Evolutionary conservation across 2,888 invertebrate genomes (phyloP), one percentile per base, ranked within the genome.

Genomic region (Drosophila bunnanda): DNA sequence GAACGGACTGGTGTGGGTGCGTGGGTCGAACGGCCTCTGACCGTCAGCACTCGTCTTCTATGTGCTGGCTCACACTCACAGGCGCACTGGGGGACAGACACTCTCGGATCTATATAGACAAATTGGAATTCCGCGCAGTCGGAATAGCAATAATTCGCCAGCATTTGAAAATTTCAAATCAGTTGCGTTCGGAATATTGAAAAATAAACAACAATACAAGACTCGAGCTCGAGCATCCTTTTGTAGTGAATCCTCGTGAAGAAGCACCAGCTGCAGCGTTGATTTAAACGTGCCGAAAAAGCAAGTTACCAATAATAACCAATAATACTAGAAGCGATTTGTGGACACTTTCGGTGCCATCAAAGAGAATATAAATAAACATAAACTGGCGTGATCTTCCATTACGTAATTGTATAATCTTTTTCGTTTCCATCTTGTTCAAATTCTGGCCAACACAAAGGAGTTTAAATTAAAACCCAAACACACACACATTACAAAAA

Each of bases 151-250:
- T 89, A 90, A 90, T 90, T 89, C 77, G 90, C 87, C 82, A 90
- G 89, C 78, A 81, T 82, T 88, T 87, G 78, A 83, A 90, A 89
- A 79, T 79, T 84, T 90, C 43, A 89, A 86, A 90, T 91, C 91
- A 92, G 92, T 92, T 92, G 92, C 92, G 92, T 92, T 92, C 92
- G 92, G 92, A 92, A 92, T 92, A 91, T 92, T 92, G 92, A 91
- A 91, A 92, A 90, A 91, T 91, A 90, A 91, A 92, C 92, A 91
- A 91, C 92, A 78, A 79, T 68, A 58, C 5, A 74, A 78, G 66
- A 84, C 79, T 88, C 82, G 76, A 79, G 72, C 59, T 69, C 70
- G 70, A 77, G 68, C 75, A 89, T 76, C 78, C 78, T 86, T 82
- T 69, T 80, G 54, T 65, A 88, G 70, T 80, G 86, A 44, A 56